Conservation (phyloP, 2,797 vertebrate genomes). For the Helicolenus hilgendorfi region DNA sequence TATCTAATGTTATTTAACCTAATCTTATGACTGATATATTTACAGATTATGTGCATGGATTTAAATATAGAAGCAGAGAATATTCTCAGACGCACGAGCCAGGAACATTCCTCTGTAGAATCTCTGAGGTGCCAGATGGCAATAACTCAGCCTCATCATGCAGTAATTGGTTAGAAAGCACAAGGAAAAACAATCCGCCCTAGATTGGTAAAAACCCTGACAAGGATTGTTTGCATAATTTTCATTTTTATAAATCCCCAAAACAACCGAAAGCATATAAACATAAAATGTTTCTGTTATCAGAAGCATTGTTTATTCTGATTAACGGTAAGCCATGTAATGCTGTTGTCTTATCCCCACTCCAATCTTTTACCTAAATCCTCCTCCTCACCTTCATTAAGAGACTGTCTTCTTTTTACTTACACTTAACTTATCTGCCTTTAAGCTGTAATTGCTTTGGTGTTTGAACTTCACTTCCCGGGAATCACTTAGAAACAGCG, state of each 20-base stretch:
- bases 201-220: constrained; percentile 8
- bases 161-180: constrained; percentile 59
- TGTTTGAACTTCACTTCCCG: constrained; percentile 5
- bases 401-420: constrained; percentile 1
- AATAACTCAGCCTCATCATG: constrained; percentile 52
- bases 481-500: neutral
- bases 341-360: neutral
- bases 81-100: constrained; percentile 1
- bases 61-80: constrained; percentile 22
- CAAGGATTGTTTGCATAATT: constrained; percentile 23
- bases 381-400: neutral
- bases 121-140: constrained; percentile 61
- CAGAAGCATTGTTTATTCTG: neutral
- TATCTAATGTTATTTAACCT: constrained; percentile 9
- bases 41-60: constrained; percentile 13
- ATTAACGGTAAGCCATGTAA: neutral
- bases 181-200: constrained; percentile 26
- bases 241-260: constrained; percentile 9
- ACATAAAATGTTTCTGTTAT: neutral
- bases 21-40: constrained; percentile 19
- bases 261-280: neutral
- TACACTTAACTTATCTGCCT: neutral
- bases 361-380: neutral
- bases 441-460: neutral
- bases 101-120: constrained; percentile 19